Base-by-base conservation (phyloP, 37 sponge, comb jelly and placozoan genomes). In the Spongilla lacustris region DNA sequence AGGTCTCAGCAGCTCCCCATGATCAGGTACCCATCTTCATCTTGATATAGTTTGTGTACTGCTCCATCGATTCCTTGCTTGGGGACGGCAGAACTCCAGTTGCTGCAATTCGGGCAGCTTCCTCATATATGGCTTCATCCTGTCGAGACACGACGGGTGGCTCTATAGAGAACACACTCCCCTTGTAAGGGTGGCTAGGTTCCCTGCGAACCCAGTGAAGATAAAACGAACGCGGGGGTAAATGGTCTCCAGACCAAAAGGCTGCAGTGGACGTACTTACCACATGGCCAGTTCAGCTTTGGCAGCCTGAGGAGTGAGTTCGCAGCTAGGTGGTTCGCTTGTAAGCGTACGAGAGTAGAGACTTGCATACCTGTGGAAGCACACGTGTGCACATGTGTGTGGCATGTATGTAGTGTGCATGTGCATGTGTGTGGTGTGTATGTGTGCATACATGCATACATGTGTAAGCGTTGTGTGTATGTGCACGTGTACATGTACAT, bases 101-200 rank as follows among this genome's bases (percentile, higher is more conserved):
- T n/a, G 46, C 24, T 17, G 70, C 87, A 12, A 86, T 73, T 12
- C 33, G 22, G n/a, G 86, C 80, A 12, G 73, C 31, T 21, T 77
- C 41, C 76, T 88, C 83, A 32, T 94, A 94, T 4, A 88, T 67
- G 32, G 10, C 25, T 69, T 83, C 38, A 29, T 79, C 71, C 28
- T 76, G 58, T 0, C 14, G 26, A 0, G 89, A 79, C 28, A 91
- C 92, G 26, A n/a, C 24, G 4, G 92, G 92, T 27, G 86, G 88
- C n/a, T 49, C 71, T 21, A 88, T 36, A n/a, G 73, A 19, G 29
- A 84, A 83, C 30, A 75, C 73, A 71, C 89, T 88, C 12, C 28
- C 78, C 21, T 71, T 76, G 82, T 89, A 91, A 82, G 81, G 50
- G 50, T 85, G 80, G 2, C 71, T 67, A 19, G 86, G 89, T 36